Conservation (phyloP, 2,113 vertebrate genomes). For the Cricetomys ansorgei region DNA sequence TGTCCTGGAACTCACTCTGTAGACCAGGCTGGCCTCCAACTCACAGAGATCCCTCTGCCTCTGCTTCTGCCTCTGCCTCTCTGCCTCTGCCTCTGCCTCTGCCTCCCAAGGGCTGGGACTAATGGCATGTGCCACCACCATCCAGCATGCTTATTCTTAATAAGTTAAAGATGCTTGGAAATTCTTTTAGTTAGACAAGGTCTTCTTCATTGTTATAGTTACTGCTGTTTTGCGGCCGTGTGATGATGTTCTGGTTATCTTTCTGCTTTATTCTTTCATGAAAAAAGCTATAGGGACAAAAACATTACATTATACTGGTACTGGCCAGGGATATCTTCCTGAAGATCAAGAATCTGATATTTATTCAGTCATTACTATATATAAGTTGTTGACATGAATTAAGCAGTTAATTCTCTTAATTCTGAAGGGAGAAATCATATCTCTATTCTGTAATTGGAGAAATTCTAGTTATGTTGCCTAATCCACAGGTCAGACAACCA, state of each 20-base stretch:
- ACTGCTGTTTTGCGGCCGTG: slow-evolving; percentile 2
- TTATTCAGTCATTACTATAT: neutral
- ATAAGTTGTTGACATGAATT: neutral
- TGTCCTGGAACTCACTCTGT: no score
- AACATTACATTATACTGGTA: neutral
- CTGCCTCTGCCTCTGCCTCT: no score
- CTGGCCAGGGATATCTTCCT: neutral
- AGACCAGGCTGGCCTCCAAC: no score
- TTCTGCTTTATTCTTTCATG: slow-evolving; percentile 3
- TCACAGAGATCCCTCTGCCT: no score
- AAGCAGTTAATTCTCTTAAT: neutral
- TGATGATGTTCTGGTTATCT: neutral
- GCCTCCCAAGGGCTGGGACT: no score
- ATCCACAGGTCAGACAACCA: neutral
- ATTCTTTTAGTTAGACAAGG: slow-evolving; percentile 80
- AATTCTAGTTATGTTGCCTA: no score
- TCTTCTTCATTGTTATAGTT: slow-evolving; percentile 39
- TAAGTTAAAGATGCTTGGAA: slow-evolving; percentile 64
- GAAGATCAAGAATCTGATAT: slow-evolving; percentile 1
- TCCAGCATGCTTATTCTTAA: no score
- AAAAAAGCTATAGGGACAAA: slow-evolving; percentile 52
- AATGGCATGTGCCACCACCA: no score
- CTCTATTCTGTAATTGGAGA: neutral
- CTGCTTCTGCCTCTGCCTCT: no score
- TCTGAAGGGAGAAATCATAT: neutral